Percentiles rank a stretch among this genome's conserved stretches.
Conservation (phyloP, 1,140 invertebrate genomes). For the Planococcus citri region DNA sequence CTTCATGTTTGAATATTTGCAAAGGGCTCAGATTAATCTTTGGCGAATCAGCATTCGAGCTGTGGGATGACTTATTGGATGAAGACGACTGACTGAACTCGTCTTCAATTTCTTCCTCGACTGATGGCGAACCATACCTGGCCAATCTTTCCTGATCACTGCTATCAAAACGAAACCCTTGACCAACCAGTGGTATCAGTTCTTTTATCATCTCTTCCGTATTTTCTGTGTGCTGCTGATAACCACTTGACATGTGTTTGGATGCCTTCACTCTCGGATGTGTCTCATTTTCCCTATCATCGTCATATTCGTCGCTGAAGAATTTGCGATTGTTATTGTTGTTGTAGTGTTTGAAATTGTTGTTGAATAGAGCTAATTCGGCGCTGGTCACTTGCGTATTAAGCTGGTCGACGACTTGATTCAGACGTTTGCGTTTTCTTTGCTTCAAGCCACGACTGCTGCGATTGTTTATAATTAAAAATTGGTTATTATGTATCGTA, state of each 20-base stretch:
- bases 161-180: constrained; percentile 43
- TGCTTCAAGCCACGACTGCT: constrained; percentile 40
- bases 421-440: constrained; percentile 57
- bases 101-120: constrained; percentile 39
- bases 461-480: constrained; percentile 45
- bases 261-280: constrained; percentile 25
- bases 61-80: constrained; percentile 40
- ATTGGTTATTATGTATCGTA: constrained; percentile 37
- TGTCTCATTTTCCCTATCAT: constrained; percentile 29
- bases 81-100: constrained; percentile 43
- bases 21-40: constrained; percentile 45
- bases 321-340: constrained; percentile 26
- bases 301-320: too few species aligned
- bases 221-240: background rate
- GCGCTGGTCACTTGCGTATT: constrained; percentile 36
- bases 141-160: constrained; percentile 35
- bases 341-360: constrained; percentile 29
- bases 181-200: constrained; percentile 28
- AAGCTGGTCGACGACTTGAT: constrained; percentile 58
- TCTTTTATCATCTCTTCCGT: constrained; percentile 21
- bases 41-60: constrained; percentile 41
- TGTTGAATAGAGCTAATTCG: constrained; percentile 27
- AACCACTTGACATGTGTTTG: constrained; percentile 30
- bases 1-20: constrained; percentile 38
- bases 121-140: constrained; percentile 27